These are phyloP conservation scores for Melinaea marsaeus DNA, from an alignment of 2,888 invertebrate genomes.

Conservation along the genomic window DNA sequence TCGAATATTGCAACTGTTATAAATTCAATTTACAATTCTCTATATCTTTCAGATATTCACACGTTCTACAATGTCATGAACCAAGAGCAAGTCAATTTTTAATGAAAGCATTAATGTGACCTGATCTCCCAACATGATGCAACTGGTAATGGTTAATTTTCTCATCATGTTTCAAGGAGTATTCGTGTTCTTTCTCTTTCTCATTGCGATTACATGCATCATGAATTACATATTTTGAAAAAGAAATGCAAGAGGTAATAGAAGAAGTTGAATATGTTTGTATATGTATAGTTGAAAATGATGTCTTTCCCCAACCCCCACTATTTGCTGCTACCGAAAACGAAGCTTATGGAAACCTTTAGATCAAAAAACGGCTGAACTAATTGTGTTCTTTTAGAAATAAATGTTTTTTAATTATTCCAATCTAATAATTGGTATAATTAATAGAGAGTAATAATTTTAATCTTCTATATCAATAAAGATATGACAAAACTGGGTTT, in stretches of 20 bases:
- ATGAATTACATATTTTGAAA: slow-evolving; percentile 87
- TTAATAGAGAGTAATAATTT: neutral
- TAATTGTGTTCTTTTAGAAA: too few species aligned
- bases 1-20: too few species aligned
- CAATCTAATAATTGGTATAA: slow-evolving; percentile 15
- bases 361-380: too few species aligned
- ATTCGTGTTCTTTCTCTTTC: slow-evolving; percentile 91
- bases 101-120: slow-evolving; percentile 59
- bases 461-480: too few species aligned
- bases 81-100: neutral
- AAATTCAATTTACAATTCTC: neutral
- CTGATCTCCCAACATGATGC: slow-evolving; percentile 79
- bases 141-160: slow-evolving; percentile 90
- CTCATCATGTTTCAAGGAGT: slow-evolving; percentile 92
- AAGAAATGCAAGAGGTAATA: slow-evolving; percentile 68
- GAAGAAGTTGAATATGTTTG: slow-evolving; percentile 62
- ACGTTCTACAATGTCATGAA: slow-evolving; percentile 27
- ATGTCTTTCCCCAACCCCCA: slow-evolving; percentile 73
- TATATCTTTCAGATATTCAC: slow-evolving; percentile 20
- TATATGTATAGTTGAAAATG: slow-evolving; percentile 53
- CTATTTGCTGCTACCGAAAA: slow-evolving; percentile 63
- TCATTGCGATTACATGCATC: slow-evolving; percentile 88
- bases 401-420: too few species aligned
- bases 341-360: slow-evolving; percentile 34
- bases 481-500: too few species aligned